Base-by-base conservation (phyloP, 2,888 invertebrate species). In the Scaptomyza parva region DNA sequence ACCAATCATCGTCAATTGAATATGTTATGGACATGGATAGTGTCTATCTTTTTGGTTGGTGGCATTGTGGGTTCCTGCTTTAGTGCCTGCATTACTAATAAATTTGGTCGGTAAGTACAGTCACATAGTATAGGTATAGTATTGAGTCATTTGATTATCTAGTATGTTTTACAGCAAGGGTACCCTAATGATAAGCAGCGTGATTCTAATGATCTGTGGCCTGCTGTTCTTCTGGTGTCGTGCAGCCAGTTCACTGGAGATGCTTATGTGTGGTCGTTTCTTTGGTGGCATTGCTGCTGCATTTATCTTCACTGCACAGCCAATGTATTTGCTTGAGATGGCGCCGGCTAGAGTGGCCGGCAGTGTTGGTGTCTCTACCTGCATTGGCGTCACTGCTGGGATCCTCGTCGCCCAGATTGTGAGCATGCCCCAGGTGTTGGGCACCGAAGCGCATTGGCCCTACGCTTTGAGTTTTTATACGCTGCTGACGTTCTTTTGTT, bases 301-400 rank as follows among this genome's bases (percentile, higher is more conserved):
- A 68, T 92, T 98, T 48, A 95, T 95, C 51, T 97, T 97, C 24
- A 95, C 96, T 65, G 94, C 97, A 60, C 95, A 97, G 69, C 97
- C 98, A 0, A 96, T 97, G 95, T 98, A 98, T 91, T 92, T 98
- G 88, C 94, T 96, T 8, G 98, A 98, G 92, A 92, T 97, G 69
- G 95, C 97, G 0, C 97, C 98, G 0, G 78, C 94, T 2, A 92
- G 92, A 20, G 92, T 97, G 18, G 93, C 96, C 24, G 97, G 97
- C 14, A 94, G 96, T 8, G 93, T 96, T 89, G 98, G 97, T 3
- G 96, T 96, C 2, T 93, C 96, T 7, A 64, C 94, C 96, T 81
- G 96, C 95, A 88, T 90, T n/a, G 91, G 90, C 1, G 76, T 91
- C 3, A 91, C 91, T 0, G 87, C 59, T 0, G 91, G 91, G 22